Base-by-base conservation (phyloP, 2,888 invertebrate species). In the Trachelus stipa region DNA sequence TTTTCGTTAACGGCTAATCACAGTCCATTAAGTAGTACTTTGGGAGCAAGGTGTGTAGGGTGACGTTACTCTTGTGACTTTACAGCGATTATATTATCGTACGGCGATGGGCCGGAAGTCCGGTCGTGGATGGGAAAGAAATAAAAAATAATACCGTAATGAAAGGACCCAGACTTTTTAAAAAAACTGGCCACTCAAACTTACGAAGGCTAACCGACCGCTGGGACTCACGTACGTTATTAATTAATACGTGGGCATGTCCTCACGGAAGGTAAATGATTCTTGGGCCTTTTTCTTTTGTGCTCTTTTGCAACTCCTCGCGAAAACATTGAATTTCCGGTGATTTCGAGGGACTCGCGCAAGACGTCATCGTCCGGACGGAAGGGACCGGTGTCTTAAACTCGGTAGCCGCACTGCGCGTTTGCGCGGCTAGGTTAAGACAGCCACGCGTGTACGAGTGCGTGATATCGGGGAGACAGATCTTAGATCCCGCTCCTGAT, bases 391-490 rank as follows among this genome's bases (percentile, higher is more conserved):
- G 71, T 71, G 71, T 31, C 33, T 31, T 11, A 30, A 33, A 71
- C 15, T 34, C 71, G 71, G 71, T 71, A 71, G 71, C 71, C 33
- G 23, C 34, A 71, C 31, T 31, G 71, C 71, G 15, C 34, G 37
- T 74, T 35, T 74, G 74, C 74, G 74, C 34, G 35, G 35, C 34
- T 35, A 35, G 74, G 74, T 74, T 37, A 37, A 37, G 74, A 74
- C 74, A 35, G 83, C 83, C 86, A 88, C 89, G 90, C 90, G 89
- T 90, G 90, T 89, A 90, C 86, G 88, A 89, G 89, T 89, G 89
- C 88, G 89, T 87, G 88, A 88, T 88, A 88, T 88, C 88, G 82
- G 81, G 81, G 83, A 84, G 78, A 76, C 78, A 76, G 68, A 78
- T 78, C 78, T 37, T 68, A 78, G 78, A 78, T 78, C 87, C 80